Evolutionary conservation across 2,113 vertebrate genomes (phyloP).

Genomic region (Clarias gariepinus): DNA sequence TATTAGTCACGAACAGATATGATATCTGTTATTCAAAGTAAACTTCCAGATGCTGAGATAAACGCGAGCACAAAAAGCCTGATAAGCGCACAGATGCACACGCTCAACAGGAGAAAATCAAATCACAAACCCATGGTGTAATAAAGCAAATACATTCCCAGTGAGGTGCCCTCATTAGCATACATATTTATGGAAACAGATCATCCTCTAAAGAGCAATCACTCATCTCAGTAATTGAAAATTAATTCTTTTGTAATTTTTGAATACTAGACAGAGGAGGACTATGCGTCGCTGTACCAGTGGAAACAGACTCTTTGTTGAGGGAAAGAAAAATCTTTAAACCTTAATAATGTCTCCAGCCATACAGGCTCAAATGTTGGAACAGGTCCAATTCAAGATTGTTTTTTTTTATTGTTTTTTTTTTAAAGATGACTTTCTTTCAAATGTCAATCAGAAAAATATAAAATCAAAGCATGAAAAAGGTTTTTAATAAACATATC

Average conservation of each 20-base stretch:
- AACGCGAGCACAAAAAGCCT: slow-evolving; percentile 9
- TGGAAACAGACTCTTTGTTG: slow-evolving; percentile 30
- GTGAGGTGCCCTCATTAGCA: slow-evolving; percentile 59
- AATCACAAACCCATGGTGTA: slow-evolving; percentile 41
- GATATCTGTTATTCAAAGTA: slow-evolving; percentile 23
- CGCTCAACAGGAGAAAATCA: slow-evolving; percentile 38
- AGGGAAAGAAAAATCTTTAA: slow-evolving; percentile 39
- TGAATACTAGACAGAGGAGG: slow-evolving; percentile 49
- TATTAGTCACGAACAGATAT: slow-evolving; percentile 14
- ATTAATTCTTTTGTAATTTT: slow-evolving; percentile 63
- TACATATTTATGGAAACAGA: slow-evolving; percentile 66
- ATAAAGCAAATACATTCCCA: slow-evolving; percentile 63
- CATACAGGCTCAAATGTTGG: slow-evolving; percentile 12
- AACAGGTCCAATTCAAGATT: slow-evolving; percentile 13
- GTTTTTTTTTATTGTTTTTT: slow-evolving; percentile 19
- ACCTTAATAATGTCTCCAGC: slow-evolving; percentile 16
- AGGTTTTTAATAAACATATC: neutral
- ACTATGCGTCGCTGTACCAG: neutral
- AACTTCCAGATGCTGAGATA: slow-evolving; percentile 26
- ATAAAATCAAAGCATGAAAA: neutral
- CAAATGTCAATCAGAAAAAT: neutral
- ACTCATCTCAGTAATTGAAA: slow-evolving; percentile 59
- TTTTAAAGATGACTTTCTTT: slow-evolving; percentile 1
- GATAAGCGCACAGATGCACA: slow-evolving; percentile 21
- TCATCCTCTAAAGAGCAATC: slow-evolving; percentile 61